These are phyloP conservation scores for Columba livia DNA, from an alignment of 2,113 vertebrate genomes.

Conservation along the genomic window DNA sequence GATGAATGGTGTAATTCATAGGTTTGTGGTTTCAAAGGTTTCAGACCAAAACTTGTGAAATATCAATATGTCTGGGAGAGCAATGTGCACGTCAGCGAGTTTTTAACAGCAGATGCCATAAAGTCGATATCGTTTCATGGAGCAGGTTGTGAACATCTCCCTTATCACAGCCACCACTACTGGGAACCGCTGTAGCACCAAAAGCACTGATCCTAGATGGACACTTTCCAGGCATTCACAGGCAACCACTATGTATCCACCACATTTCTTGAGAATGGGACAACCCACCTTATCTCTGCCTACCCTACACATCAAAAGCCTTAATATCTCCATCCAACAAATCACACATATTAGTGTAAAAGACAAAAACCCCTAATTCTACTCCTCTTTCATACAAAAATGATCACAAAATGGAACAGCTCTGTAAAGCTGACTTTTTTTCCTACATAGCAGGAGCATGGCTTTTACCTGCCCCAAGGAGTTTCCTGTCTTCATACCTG, in stretches of 20 bases:
- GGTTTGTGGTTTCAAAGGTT: not conserved
- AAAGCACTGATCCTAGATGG: not conserved
- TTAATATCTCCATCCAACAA: not conserved
- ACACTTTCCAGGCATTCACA: not conserved
- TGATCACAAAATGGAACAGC: not conserved
- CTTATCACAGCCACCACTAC: not conserved
- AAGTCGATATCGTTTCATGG: not conserved
- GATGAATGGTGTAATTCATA: not conserved
- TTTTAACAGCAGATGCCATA: not conserved
- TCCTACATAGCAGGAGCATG: too few species aligned
- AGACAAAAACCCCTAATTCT: not conserved
- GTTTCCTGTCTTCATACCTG: not conserved
- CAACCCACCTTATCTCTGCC: not conserved
- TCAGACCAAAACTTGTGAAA: not conserved
- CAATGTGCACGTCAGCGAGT: not conserved
- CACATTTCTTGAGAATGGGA: not conserved
- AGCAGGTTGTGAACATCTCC: not conserved
- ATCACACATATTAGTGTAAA: rapidly evolving
- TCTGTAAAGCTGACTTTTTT: not conserved
- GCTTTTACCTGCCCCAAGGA: not conserved
- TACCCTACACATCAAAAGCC: not conserved
- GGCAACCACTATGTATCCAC: not conserved
- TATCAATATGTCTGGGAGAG: not conserved
- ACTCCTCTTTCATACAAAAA: not conserved
- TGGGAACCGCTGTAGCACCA: not conserved